Percentiles rank a stretch among this genome's conserved stretches.
Conservation (phyloP, 2,113 vertebrate species). For the Columba janthina region DNA sequence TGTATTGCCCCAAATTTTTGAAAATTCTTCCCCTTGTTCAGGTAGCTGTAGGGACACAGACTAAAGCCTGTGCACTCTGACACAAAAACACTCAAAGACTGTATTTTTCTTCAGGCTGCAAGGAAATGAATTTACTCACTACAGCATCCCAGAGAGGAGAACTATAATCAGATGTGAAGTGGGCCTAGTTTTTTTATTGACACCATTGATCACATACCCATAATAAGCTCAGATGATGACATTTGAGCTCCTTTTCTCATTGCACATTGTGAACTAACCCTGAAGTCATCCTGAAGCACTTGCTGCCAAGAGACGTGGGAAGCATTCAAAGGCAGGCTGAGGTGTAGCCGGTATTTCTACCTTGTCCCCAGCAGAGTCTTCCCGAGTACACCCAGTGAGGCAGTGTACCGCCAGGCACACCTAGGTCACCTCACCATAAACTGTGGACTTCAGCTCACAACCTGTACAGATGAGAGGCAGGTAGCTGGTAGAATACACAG, state of each 20-base stretch:
- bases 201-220: not conserved
- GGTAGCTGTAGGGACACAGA: not conserved
- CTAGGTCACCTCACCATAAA: not conserved
- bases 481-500: not conserved
- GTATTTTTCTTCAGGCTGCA: not conserved
- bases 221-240: not conserved
- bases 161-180: not conserved
- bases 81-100: not conserved
- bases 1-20: not conserved
- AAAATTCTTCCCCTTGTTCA: not conserved
- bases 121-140: not conserved
- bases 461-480: fast-evolving
- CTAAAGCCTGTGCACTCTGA: not conserved
- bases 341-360: fast-evolving
- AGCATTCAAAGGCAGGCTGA: not conserved
- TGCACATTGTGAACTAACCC: not conserved
- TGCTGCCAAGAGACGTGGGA: not conserved
- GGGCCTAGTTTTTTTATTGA: not conserved
- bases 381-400: not conserved
- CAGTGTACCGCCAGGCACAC: fast-evolving
- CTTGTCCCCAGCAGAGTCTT: not conserved
- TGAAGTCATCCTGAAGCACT: not conserved
- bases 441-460: not conserved
- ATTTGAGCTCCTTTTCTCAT: not conserved
- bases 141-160: not conserved